Evolutionary conservation across 1,140 invertebrate genomes (phyloP), one percentile per base, ranked within the genome.

Genomic region (Palaemon carinicauda): DNA sequence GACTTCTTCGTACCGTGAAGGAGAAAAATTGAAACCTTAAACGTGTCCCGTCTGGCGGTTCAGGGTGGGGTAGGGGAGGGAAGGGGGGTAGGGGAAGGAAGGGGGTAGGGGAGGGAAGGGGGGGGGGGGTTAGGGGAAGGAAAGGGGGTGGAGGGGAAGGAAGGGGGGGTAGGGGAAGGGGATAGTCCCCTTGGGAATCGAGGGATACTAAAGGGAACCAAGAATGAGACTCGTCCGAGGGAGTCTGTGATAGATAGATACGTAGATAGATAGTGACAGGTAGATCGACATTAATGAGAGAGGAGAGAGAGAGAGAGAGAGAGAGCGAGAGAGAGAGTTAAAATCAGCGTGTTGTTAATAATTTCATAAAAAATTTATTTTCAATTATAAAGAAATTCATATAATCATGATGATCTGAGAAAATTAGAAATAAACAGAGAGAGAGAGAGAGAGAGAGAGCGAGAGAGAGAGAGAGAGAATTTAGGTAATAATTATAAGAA

Each of bases 281-380:
- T 24, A 60, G 19, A 60, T 24, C 19, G 19, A 60, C 56, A 60
- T 24, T n/a, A 21, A 65, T 12, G 17, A 54, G 52, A 2, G 27
- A 60, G 79, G 53, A 80, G 78, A 29, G 53, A 19, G 53, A 80
- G 53, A 60, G 53, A n/a, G 53, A 27, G 53, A 60, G 78, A 19
- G 53, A n/a, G 27, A 81, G 54, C 3, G 79, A n/a, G 29, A n/a
- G 19, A 65, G 12, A 5, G 1, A n/a, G 56, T 24, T 1, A 5
- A 12, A n/a, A 15, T n/a, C n/a, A 69, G 9, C 1, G 41, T 41
- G 12, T 41, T 41, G 12, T 41, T 5, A 0, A 41, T 41, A 1
- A 41, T 41, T 41, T 41, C 1, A 41, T 41, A n/a, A n/a, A n/a
- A n/a, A n/a, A n/a, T n/a, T n/a, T n/a, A n/a, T n/a, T n/a, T n/a